phyloP scores from a whole-genome alignment of 2,113 vertebrate genomes.

The Urocynchramus pylzowi region DNA sequence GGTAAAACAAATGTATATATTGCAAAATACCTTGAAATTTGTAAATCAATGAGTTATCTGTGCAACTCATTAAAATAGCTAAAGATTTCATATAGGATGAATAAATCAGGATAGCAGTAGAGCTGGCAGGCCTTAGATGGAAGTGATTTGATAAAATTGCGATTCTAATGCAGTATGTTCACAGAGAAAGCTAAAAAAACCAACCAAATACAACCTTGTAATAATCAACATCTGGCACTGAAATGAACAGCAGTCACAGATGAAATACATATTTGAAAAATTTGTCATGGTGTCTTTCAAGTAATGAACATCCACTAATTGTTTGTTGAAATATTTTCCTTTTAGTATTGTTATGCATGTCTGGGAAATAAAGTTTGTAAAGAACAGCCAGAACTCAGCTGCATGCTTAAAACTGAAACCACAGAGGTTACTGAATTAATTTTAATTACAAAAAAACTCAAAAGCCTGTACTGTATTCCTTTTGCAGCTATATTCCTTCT shows the following conservation, averaged over 20 bases:
- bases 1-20: not conserved
- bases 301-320: not conserved
- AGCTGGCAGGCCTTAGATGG: not conserved
- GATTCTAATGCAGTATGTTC: not conserved
- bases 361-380: not conserved
- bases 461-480: not conserved
- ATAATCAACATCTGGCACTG: conserved; percentile 6
- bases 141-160: not conserved
- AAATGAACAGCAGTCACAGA: conserved; percentile 12
- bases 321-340: conserved; percentile 6
- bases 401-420: not conserved
- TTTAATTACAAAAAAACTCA: not conserved
- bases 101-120: not conserved
- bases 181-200: not conserved
- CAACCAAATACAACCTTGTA: not conserved
- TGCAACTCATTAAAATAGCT: not conserved
- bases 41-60: not conserved
- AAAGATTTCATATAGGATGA: not conserved
- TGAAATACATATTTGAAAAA: not conserved
- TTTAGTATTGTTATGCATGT: not conserved
- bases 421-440: not conserved
- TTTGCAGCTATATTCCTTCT: not conserved
- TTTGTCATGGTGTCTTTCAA: conserved; percentile 34
- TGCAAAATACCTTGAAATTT: not conserved
- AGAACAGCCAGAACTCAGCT: not conserved